These are phyloP conservation scores for Heliopora coerulea DNA, from an alignment of 92 coral and sea anemone genomes.

Conservation along the genomic window DNA sequence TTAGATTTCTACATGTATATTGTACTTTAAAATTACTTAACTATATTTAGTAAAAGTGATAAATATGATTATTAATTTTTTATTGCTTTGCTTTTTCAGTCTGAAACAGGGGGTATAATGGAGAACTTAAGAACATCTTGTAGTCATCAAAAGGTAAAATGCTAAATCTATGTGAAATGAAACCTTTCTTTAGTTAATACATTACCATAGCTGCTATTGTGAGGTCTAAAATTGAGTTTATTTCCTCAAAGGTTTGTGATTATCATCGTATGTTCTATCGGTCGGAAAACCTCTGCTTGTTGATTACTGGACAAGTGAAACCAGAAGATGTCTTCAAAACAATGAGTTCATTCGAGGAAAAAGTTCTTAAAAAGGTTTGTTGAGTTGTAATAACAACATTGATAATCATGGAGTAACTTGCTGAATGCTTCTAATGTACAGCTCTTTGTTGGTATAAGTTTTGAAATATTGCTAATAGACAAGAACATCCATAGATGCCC, in stretches of 20 bases:
- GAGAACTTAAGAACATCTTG: conserved; percentile 81
- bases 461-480: too few species aligned
- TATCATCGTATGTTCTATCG: conserved; percentile 84
- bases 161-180: too few species aligned
- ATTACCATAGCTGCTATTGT: too few species aligned
- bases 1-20: too few species aligned
- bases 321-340: conserved; percentile 86
- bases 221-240: not conserved
- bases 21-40: not conserved
- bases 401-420: too few species aligned
- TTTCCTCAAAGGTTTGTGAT: conserved; percentile 67
- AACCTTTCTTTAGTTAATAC: not conserved
- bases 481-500: too few species aligned
- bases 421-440: too few species aligned
- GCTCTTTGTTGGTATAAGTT: too few species aligned
- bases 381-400: too few species aligned
- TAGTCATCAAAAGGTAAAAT: conserved; percentile 79
- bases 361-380: conserved; percentile 75
- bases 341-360: conserved; percentile 78
- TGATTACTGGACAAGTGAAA: conserved; percentile 93
- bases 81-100: conserved; percentile 47
- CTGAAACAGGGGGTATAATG: conserved; percentile 99
- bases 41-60: not conserved
- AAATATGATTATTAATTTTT: not conserved
- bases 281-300: conserved; percentile 83